A percentile compares a stretch with the other conserved stretches of the same genome.
Evolutionary conservation across 2,113 vertebrate genomes (phyloP).

Genomic region (Hylia prasina): DNA sequence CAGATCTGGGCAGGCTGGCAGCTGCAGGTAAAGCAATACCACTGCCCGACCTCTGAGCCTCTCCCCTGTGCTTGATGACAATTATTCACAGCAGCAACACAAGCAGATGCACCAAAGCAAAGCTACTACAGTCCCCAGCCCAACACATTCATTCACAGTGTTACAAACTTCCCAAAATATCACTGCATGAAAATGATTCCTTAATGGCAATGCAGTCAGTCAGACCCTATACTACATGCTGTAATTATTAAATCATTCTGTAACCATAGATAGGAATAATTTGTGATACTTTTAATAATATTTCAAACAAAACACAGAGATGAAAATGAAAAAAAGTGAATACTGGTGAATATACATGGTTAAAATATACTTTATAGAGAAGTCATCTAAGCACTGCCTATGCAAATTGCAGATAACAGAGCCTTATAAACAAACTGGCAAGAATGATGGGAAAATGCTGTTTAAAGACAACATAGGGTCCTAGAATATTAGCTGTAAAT

Average conservation of each 20-base stretch:
- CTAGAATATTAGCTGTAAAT: not conserved
- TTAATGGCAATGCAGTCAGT: not conserved
- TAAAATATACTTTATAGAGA: not conserved
- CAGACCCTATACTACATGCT: not conserved
- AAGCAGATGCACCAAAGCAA: not conserved
- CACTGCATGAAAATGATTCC: not conserved
- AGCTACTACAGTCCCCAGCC: not conserved
- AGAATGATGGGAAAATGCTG: not conserved
- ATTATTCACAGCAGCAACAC: fast-evolving
- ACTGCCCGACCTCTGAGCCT: fast-evolving
- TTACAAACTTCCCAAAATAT: not conserved
- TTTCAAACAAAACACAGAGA: not conserved
- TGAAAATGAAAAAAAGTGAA: not conserved
- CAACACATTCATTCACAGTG: not conserved
- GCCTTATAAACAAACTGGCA: not conserved
- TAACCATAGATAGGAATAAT: not conserved
- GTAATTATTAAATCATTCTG: not conserved
- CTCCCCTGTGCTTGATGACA: not conserved
- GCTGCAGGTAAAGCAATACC: not conserved
- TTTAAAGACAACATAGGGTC: not conserved
- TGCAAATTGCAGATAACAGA: not conserved
- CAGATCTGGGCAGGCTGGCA: not conserved
- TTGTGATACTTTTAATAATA: not conserved
- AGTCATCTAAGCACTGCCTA: not conserved
- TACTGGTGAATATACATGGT: not conserved